phyloP scores from a whole-genome alignment of 2,113 vertebrate genomes.

The Kobus ellipsiprymnus region DNA sequence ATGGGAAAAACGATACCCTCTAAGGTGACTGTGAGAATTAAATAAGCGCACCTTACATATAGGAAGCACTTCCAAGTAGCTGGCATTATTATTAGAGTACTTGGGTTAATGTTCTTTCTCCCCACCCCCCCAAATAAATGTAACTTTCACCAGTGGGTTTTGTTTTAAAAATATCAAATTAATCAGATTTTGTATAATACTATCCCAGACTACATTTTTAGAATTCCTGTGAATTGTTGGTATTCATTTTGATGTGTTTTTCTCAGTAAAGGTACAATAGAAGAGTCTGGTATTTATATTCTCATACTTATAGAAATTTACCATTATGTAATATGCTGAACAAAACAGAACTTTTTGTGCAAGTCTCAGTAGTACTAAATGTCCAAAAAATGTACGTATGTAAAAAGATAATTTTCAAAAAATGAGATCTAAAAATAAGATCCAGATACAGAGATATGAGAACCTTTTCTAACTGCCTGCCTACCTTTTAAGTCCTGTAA shows the following conservation, averaged over 20 bases:
- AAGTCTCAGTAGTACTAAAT: background rate
- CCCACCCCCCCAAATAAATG: background rate
- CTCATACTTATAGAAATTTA: background rate
- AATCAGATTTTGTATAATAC: background rate
- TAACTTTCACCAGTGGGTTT: background rate
- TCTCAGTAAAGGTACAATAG: background rate
- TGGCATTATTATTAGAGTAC: background rate
- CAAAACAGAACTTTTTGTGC: background rate
- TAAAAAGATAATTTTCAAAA: conserved; percentile 20
- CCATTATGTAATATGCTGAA: background rate
- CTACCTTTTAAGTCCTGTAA: background rate
- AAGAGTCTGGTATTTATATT: background rate
- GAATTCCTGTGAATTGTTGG: background rate
- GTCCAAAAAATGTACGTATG: background rate
- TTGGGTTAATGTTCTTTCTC: background rate
- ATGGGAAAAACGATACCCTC: background rate
- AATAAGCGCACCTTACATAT: background rate
- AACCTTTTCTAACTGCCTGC: background rate
- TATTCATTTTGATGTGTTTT: background rate
- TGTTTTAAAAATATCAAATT: conserved; percentile 15
- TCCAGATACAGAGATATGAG: background rate
- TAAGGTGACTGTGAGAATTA: background rate
- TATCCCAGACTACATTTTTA: background rate
- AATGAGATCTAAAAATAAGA: background rate
- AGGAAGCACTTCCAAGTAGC: background rate